Evolutionary conservation across 1,140 invertebrate species (phyloP).

Genomic region (Centruroides vittatus): DNA sequence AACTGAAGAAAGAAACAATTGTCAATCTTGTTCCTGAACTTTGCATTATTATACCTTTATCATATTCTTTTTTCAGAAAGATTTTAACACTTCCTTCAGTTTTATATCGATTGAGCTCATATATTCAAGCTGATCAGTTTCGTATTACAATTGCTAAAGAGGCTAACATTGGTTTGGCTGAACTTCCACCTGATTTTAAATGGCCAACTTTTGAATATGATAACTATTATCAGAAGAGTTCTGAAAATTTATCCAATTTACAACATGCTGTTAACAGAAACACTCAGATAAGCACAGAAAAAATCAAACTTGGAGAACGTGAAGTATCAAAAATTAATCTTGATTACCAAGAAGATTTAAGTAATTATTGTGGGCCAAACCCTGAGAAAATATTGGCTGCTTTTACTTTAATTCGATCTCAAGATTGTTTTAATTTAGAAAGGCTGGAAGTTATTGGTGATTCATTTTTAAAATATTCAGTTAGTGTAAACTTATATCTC

Average conservation of each 20-base stretch:
- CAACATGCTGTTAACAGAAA: too few relatives aligned
- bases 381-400: constrained; percentile 38
- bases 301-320: not conserved
- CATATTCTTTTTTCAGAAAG: constrained; percentile 89
- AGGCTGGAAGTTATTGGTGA: constrained; percentile 74
- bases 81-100: constrained; percentile 91
- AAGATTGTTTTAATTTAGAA: constrained; percentile 69
- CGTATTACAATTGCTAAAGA: constrained; percentile 58
- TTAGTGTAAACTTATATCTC: constrained; percentile 53
- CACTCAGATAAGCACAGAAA: not conserved
- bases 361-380: constrained; percentile 17
- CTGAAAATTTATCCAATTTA: not conserved
- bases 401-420: constrained; percentile 49
- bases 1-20: not conserved
- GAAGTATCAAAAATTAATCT: not conserved
- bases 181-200: constrained; percentile 43
- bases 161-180: constrained; percentile 42
- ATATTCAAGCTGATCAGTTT: constrained; percentile 86
- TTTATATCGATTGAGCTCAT: constrained; percentile 80
- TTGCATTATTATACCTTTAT: constrained; percentile 88
- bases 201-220: constrained; percentile 41
- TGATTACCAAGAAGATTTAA: not conserved
- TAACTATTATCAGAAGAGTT: not conserved
- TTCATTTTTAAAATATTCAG: constrained; percentile 68
- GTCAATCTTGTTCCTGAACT: constrained; percentile 44